Conservation (phyloP, 2,797 vertebrate genomes). For the Sternotherus odoratus region DNA sequence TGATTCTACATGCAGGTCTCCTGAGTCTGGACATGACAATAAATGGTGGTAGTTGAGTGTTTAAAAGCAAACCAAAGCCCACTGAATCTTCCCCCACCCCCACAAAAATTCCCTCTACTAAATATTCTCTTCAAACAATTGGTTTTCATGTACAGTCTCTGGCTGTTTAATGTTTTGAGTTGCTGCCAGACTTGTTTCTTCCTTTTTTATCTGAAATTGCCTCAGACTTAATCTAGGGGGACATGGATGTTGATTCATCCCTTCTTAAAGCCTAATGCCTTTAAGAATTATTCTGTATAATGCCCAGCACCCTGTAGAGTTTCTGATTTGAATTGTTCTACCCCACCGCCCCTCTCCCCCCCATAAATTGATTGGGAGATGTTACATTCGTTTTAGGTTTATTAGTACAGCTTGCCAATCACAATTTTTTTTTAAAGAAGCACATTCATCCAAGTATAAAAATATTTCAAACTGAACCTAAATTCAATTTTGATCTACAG, state of each 20-base stretch:
- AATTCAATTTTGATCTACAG: not conserved
- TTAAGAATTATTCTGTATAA: not conserved
- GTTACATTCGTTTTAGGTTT: constrained; percentile 41
- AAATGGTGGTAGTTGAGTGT: not conserved
- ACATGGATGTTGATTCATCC: not conserved
- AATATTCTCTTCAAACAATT: not conserved
- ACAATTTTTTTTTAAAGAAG: constrained; percentile 40
- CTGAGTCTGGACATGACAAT: not conserved
- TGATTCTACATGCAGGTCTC: not conserved
- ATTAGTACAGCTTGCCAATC: constrained; percentile 24
- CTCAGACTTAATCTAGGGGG: not conserved
- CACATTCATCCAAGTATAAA: constrained; percentile 35
- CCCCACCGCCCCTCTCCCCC: not conserved
- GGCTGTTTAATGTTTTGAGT: not conserved
- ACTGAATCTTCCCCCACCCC: rapidly evolving
- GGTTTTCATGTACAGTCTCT: not conserved
- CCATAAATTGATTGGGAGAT: constrained; percentile 51
- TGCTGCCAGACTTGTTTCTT: not conserved
- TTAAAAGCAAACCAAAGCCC: not conserved
- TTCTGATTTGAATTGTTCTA: not conserved
- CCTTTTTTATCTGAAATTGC: not conserved
- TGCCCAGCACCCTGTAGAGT: not conserved
- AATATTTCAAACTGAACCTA: constrained; percentile 4
- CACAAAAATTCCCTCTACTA: not conserved
- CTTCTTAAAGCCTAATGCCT: rapidly evolving